Evolutionary conservation across 2,113 vertebrate species (phyloP).

Genomic region (Pseudonaja textilis): DNA sequence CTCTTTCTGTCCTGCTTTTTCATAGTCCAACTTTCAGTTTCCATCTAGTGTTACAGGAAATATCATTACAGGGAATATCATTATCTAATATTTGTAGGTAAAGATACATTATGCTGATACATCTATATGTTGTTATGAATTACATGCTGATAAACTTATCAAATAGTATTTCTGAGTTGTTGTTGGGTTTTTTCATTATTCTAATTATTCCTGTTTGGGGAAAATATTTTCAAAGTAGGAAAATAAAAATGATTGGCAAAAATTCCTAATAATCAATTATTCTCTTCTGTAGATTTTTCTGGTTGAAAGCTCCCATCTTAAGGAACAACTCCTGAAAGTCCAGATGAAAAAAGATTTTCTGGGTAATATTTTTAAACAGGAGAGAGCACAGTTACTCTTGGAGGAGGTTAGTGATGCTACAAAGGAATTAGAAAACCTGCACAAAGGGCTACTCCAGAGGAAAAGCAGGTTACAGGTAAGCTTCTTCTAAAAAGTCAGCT

Average conservation of each 20-base stretch:
- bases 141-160: background rate
- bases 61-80: background rate
- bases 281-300: slow-evolving; percentile 67
- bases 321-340: slow-evolving; percentile 76
- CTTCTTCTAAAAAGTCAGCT: background rate
- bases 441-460: slow-evolving; percentile 79
- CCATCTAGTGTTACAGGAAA: background rate
- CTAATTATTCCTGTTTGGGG: background rate
- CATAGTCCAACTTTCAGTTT: background rate
- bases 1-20: background rate
- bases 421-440: slow-evolving; percentile 78
- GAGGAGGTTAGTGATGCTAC: slow-evolving; percentile 67
- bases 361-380: slow-evolving; percentile 76
- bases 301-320: slow-evolving; percentile 77
- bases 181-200: background rate
- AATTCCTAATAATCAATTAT: slow-evolving; percentile 13
- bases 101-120: background rate
- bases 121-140: background rate
- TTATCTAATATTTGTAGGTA: background rate
- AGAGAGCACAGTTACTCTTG: slow-evolving; percentile 70
- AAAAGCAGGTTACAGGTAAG: slow-evolving; percentile 82
- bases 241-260: background rate
- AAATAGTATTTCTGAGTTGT: background rate
- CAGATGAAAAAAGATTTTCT: slow-evolving; percentile 79
- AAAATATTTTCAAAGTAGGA: background rate